Conservation (phyloP, 1,140 invertebrate genomes). For the Megalopta genalis region DNA sequence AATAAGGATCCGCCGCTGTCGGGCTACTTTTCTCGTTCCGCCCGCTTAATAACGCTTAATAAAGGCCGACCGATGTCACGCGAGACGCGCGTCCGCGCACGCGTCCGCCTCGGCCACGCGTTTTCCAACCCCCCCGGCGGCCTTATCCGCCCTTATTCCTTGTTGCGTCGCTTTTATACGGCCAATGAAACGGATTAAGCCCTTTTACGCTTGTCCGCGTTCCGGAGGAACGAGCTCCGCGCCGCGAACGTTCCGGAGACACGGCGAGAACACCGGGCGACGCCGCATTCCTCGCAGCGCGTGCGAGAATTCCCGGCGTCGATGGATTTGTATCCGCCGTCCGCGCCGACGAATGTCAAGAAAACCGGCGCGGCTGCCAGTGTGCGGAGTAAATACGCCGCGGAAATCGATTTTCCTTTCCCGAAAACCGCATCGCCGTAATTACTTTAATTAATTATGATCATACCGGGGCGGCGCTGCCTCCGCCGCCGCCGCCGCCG, state of each 20-base stretch:
- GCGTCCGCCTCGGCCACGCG: background rate
- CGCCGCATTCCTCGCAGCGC: no score
- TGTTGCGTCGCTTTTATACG: conserved; percentile 51
- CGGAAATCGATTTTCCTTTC: conserved; percentile 12
- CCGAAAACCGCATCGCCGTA: conserved; percentile 25
- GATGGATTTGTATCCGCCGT: background rate
- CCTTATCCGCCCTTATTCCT: background rate
- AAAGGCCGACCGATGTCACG: conserved; percentile 64
- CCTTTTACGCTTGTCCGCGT: conserved; percentile 47
- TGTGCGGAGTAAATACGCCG: background rate
- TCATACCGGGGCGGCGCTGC: conserved; percentile 6
- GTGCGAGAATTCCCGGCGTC: background rate
- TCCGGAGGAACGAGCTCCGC: conserved; percentile 4
- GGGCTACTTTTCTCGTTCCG: conserved; percentile 51
- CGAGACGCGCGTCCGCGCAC: conserved; percentile 22
- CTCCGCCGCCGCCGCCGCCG: background rate
- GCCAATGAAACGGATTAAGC: conserved; percentile 66
- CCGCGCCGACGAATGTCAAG: background rate
- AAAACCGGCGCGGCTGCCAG: background rate
- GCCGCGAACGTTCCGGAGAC: background rate
- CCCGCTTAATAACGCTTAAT: conserved; percentile 75
- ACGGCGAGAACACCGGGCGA: no score
- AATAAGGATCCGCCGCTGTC: conserved; percentile 71
- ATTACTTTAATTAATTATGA: conserved; percentile 57
- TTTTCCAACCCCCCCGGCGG: background rate